Percentiles rank a stretch among this genome's conserved stretches.
These are phyloP conservation scores for Melanostoma mellinum DNA, from an alignment of 2,888 invertebrate genomes.

Conservation along the genomic window DNA sequence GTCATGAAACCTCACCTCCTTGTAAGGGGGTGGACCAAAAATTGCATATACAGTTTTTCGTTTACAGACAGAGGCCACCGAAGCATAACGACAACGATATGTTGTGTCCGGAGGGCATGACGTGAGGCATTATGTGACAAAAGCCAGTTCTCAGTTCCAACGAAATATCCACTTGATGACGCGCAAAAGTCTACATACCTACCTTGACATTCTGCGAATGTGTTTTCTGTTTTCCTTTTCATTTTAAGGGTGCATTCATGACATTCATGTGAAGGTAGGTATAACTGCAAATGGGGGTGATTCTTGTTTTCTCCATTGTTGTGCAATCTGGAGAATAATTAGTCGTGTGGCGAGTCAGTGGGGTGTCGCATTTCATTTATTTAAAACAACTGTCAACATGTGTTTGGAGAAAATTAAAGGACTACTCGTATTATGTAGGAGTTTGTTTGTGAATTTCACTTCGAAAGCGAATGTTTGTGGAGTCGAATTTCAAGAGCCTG, in stretches of 20 bases:
- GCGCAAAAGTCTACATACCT: constrained; percentile 25
- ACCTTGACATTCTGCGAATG: constrained; percentile 62
- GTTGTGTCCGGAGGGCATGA: constrained; percentile 12
- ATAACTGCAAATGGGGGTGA: background rate
- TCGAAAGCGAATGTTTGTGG: constrained; percentile 49
- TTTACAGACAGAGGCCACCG: constrained; percentile 33
- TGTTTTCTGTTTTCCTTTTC: background rate
- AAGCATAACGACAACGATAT: constrained; percentile 39
- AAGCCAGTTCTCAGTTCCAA: constrained; percentile 26
- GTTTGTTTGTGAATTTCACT: constrained; percentile 35
- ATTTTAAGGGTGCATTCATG: constrained; percentile 60
- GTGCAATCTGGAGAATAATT: constrained; percentile 56
- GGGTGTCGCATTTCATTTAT: constrained; percentile 58
- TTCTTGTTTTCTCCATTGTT: constrained; percentile 49
- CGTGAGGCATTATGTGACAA: constrained; percentile 45
- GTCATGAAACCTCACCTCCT: constrained; percentile 41
- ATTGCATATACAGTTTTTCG: constrained; percentile 25
- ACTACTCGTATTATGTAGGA: background rate
- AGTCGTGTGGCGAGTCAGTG: constrained; percentile 62
- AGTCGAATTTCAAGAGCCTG: constrained; percentile 40
- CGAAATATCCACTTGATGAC: constrained; percentile 56
- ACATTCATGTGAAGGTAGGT: constrained; percentile 18
- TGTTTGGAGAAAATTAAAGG: constrained; percentile 32
- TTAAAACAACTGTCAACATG: constrained; percentile 65
- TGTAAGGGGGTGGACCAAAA: constrained; percentile 44